phyloP scores from a whole-genome alignment of 2,888 invertebrate species.

The Cephus sareptanus region DNA sequence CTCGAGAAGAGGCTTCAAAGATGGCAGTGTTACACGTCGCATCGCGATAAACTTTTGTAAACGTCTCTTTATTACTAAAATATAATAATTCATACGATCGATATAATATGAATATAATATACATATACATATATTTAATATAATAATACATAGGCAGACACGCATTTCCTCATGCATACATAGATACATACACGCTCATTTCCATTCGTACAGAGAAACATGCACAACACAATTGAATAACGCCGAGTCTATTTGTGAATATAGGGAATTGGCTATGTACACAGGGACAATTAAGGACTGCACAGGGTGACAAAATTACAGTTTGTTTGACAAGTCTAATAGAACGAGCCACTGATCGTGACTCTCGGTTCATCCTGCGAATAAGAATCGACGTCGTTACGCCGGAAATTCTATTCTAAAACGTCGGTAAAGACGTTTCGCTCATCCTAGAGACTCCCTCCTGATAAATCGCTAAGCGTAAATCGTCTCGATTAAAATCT shows the following conservation, averaged over 20 bases:
- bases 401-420: neutral
- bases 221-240: neutral
- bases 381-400: neutral
- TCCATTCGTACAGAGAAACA: neutral
- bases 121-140: constrained; percentile 15
- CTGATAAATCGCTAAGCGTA: neutral
- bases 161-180: neutral
- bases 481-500: neutral
- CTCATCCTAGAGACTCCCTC: neutral
- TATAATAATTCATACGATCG: constrained; percentile 24
- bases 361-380: neutral
- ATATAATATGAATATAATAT: constrained; percentile 21
- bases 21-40: neutral
- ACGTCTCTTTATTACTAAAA: constrained; percentile 32
- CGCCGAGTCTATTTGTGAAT: neutral
- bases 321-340: neutral
- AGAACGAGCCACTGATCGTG: neutral
- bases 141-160: neutral
- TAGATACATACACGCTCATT: constrained; percentile 13
- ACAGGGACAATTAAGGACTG: constrained; percentile 10
- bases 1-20: neutral
- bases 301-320: neutral
- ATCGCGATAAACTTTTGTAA: constrained; percentile 11
- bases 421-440: neutral
- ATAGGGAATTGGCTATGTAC: constrained; percentile 34